Base-by-base conservation (phyloP, 2,888 invertebrate species). In the Cremastobaeus sp. region DNA sequence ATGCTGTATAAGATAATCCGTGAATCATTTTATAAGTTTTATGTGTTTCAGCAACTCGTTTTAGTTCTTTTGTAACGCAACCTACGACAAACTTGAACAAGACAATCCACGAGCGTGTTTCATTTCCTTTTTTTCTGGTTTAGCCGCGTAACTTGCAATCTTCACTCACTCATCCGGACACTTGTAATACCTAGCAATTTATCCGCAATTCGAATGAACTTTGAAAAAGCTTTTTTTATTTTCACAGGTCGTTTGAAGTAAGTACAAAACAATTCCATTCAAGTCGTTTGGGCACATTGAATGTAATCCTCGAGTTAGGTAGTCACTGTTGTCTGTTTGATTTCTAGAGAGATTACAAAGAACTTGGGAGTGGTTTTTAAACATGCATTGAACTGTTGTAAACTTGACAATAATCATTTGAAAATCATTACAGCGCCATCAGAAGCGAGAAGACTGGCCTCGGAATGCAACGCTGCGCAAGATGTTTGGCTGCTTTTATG, bases 1-100 rank as follows among this genome's bases (percentile, higher is more conserved):
- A 70, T 74, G 62, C 74, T 74, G 66, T 70, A 18, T 74, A 70
- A 74, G 74, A 74, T 74, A 74, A 74, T 74, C 69, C 74, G 74
- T 70, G 70, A 74, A 65, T 64, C 62, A 69, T 69, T 68, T 64
- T 64, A 41, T 45, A 11, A 45, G 43, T 64, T 57, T 32, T 28
- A 9, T 37, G 20, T 12, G 5, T 35, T 45, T 35, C 18, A 35
- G 37, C 8, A 14, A 14, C 11, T 12, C 41, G n/a, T 39, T 54
- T 20, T 20, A 41, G 20, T 34, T 52, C 28, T n/a, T n/a, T n/a
- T n/a, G n/a, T n/a, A n/a, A n/a, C n/a, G n/a, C n/a, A n/a, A n/a
- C n/a, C n/a, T 12, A 12, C 4, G 3, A 35, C 4, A 14, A 35
- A 3, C 6, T 14, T 35, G 25, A 25, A 14, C 3, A 11, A 14